phyloP scores from a whole-genome alignment of 2,113 vertebrate genomes.

The Dasypus novemcinctus region DNA sequence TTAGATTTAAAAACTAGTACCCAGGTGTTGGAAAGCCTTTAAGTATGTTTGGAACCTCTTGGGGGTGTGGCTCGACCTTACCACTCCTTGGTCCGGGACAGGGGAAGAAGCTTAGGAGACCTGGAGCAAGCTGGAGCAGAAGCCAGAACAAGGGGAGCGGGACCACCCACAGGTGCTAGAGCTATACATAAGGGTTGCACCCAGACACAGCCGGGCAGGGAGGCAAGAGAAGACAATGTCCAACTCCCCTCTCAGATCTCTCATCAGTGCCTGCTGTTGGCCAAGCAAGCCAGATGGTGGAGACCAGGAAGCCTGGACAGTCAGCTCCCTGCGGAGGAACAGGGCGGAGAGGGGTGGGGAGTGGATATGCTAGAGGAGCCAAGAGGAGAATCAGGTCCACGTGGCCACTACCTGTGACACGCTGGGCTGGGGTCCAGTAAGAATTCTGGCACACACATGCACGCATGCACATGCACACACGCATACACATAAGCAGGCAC shows the following conservation, averaged over 20 bases:
- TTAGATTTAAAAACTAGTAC: not conserved
- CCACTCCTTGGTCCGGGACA: not conserved
- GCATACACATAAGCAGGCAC: rapidly evolving
- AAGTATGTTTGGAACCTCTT: not conserved
- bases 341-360: no score
- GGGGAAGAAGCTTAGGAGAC: not conserved
- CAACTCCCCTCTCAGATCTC: not conserved
- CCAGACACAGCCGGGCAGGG: not conserved
- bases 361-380: no score
- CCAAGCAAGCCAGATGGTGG: not conserved
- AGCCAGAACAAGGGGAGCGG: no score
- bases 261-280: not conserved
- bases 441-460: no score
- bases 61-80: not conserved
- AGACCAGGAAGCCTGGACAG: not conserved
- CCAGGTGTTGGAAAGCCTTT: not conserved
- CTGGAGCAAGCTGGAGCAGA: not conserved
- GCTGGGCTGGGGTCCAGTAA: no score
- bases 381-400: no score
- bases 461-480: not conserved
- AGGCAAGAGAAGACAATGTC: no score
- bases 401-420: no score
- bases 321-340: no score
- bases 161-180: not conserved
- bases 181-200: no score